Conservation (phyloP, 1,140 invertebrate genomes). For the Habropoda laboriosa region DNA sequence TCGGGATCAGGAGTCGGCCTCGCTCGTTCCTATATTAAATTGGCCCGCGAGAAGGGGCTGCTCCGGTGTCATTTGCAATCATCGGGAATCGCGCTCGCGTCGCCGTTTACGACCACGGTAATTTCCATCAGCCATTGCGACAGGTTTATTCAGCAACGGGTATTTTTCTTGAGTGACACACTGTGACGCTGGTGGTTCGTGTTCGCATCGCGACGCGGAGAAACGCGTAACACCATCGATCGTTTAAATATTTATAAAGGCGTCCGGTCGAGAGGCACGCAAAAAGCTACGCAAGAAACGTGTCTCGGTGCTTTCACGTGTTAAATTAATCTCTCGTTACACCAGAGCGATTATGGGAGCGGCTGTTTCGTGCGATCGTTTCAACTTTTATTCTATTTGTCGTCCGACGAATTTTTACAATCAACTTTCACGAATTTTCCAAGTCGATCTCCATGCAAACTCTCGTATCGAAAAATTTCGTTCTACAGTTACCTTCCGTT, state of each 20-base stretch:
- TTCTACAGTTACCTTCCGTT: no score
- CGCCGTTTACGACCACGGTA: conserved; percentile 17
- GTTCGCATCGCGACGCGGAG: not conserved
- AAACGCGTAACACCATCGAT: not conserved
- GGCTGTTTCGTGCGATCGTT: not conserved
- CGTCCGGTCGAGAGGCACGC: not conserved
- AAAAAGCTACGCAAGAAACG: not conserved
- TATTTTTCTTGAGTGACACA: not conserved
- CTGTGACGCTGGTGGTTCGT: no score
- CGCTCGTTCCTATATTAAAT: conserved; percentile 44
- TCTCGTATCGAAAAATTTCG: no score
- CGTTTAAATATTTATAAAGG: conserved; percentile 30
- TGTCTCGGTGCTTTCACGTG: not conserved
- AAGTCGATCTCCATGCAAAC: no score
- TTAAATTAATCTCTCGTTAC: not conserved
- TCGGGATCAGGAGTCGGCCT: conserved; percentile 18
- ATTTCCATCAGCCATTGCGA: conserved; percentile 13
- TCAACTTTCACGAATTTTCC: no score
- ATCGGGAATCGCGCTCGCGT: not conserved
- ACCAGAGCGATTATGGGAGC: not conserved
- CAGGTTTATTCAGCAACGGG: not conserved
- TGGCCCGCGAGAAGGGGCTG: conserved; percentile 6
- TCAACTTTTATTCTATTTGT: no score
- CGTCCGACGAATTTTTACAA: no score
- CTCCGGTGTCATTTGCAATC: conserved; percentile 21